Percentiles rank a stretch among this genome's conserved stretches.
Evolutionary conservation across 2,888 invertebrate genomes (phyloP).

Genomic region (Gibbula magus): DNA sequence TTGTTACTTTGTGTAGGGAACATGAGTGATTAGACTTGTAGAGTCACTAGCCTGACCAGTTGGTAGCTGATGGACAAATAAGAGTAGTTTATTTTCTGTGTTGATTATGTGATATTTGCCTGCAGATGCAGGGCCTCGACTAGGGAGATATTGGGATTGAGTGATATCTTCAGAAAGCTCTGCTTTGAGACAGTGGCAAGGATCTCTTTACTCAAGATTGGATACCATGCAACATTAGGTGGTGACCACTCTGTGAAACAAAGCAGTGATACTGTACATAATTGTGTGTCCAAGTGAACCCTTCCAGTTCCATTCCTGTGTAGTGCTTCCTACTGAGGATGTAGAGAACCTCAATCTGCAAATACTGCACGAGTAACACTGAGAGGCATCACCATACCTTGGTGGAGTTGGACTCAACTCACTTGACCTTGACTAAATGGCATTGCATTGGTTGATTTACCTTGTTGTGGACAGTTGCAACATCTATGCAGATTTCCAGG

Average conservation of each 20-base stretch:
- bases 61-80: background rate
- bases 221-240: too few species aligned
- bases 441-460: background rate
- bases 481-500: slow-evolving; percentile 1
- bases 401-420: background rate
- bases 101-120: background rate
- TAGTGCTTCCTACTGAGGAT: background rate
- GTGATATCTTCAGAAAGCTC: background rate
- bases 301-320: slow-evolving; percentile 12
- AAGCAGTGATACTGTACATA: slow-evolving; percentile 1
- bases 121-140: background rate
- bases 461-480: background rate
- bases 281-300: slow-evolving; percentile 1
- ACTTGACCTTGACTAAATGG: background rate
- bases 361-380: too few species aligned
- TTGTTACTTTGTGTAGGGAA: background rate
- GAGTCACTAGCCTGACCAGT: background rate
- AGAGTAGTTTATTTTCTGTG: background rate
- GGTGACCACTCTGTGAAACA: too few species aligned
- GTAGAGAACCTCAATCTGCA: too few species aligned
- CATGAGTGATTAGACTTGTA: too few species aligned
- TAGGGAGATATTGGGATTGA: background rate
- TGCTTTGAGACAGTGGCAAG: too few species aligned
- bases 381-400: too few species aligned
- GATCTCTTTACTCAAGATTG: too few species aligned